Evolutionary conservation across 2,113 vertebrate genomes (phyloP).

Genomic region (Pandion haliaetus): DNA sequence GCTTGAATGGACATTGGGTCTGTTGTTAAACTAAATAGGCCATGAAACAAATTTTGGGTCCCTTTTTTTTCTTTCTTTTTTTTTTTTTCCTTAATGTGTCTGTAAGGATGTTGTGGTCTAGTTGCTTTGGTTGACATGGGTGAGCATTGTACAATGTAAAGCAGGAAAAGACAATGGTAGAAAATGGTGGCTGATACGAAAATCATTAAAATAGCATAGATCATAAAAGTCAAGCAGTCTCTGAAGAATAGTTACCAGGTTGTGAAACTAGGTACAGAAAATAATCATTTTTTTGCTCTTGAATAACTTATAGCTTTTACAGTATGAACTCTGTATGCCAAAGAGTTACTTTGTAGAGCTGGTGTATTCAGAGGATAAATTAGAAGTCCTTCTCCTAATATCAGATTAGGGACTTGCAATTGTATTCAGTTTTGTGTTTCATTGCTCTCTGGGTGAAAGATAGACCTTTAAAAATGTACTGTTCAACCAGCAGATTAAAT

Average conservation of each 20-base stretch:
- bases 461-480: not conserved
- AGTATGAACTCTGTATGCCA: not conserved
- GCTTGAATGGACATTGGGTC: constrained; percentile 83
- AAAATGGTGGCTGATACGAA: not conserved
- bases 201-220: not conserved
- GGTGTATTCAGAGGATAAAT: not conserved
- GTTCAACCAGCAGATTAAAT: not conserved
- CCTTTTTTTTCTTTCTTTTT: not conserved
- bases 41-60: constrained; percentile 67
- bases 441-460: not conserved
- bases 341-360: not conserved
- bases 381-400: not conserved
- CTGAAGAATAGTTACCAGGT: not conserved
- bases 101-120: constrained; percentile 8
- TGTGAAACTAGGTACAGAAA: not conserved
- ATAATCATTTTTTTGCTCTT: not conserved
- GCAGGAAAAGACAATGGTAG: not conserved
- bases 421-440: not conserved
- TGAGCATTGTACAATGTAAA: not conserved
- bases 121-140: constrained; percentile 18
- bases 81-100: not conserved
- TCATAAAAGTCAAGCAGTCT: not conserved
- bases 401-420: not conserved
- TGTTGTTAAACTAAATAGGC: constrained; percentile 72
- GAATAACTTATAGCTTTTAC: not conserved